Base-by-base conservation (phyloP, 2,888 invertebrate genomes). In the Lithophane ornitopus region DNA sequence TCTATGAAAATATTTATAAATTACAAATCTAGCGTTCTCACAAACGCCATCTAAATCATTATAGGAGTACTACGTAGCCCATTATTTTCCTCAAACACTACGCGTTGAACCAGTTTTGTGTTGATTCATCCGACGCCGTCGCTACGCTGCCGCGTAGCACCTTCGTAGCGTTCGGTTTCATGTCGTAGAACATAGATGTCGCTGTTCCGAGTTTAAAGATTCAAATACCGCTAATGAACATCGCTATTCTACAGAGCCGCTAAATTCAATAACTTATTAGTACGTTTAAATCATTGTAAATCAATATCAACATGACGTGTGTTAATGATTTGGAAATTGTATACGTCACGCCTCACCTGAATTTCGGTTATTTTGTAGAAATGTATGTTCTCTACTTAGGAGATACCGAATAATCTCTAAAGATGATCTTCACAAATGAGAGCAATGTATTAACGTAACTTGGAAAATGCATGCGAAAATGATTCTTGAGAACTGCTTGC, bases 101-200 rank as follows among this genome's bases (percentile, higher is more conserved):
- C 14, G 14, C 22, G 19, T 59, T 14, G 0, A 44, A 72, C 34
- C 22, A 22, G 58, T 72, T 54, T 78, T 16, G 34, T 26, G 11
- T 39, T 26, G n/a, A 12, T 63, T 14, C 14, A 22, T 3, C 0
- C 19, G n/a, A 49, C 1, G 56, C 34, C 19, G n/a, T 44, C 0
- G 56, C 34, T 72, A 78, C 71, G 41, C 12, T 34, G 16, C 34
- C 34, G 34, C 49, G 70, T 65, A 79, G 70, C 54, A 66, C 22
- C 39, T 70, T 69, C 66, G 68, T 77, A 69, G 70, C 65, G 14
- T 44, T 66, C 26, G 28, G 70, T 58, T 74, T 81, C 70, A 49
- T 41, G 14, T 11, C 0, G 1, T 7, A 41, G 8, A 22, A 1
- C 12, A 70, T n/a, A 84, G 82, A 83, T 83, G 82, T 12, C 84